Percentiles rank a stretch among this genome's conserved stretches.
These are phyloP conservation scores for Beris chalybata DNA, from an alignment of 2,888 invertebrate species.

Conservation along the genomic window DNA sequence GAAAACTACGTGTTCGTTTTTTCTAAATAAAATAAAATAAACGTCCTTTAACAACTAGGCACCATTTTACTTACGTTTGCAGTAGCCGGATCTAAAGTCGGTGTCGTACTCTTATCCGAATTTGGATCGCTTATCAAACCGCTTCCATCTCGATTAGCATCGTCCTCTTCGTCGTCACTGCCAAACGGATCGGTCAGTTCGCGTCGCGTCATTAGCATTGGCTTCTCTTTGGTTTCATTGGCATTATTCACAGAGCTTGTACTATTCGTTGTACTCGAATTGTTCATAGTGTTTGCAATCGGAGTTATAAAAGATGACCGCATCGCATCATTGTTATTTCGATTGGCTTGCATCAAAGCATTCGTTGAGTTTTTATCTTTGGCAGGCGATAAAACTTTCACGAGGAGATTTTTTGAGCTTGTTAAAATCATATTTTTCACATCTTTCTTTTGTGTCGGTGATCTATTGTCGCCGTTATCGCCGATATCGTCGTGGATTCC, in stretches of 20 bases:
- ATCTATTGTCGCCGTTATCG: constrained; percentile 55
- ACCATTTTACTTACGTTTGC: constrained; percentile 56
- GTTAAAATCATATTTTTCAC: constrained; percentile 71
- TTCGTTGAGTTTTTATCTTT: constrained; percentile 63
- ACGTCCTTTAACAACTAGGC: neutral
- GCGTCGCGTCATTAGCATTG: constrained; percentile 75
- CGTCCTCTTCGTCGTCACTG: constrained; percentile 84
- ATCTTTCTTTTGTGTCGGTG: constrained; percentile 67
- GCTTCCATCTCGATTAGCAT: constrained; percentile 48
- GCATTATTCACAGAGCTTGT: constrained; percentile 29
- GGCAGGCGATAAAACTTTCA: constrained; percentile 75
- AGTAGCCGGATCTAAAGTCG: constrained; percentile 56
- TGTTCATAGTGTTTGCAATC: constrained; percentile 35
- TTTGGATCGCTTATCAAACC: constrained; percentile 41
- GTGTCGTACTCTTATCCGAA: constrained; percentile 44
- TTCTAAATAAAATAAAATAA: neutral
- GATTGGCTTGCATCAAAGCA: constrained; percentile 33
- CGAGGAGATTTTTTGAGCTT: constrained; percentile 72
- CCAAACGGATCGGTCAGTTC: constrained; percentile 88
- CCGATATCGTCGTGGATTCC: constrained; percentile 49
- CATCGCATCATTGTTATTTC: constrained; percentile 25
- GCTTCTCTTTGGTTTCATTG: constrained; percentile 43
- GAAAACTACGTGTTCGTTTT: constrained; percentile 4
- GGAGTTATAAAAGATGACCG: constrained; percentile 10
- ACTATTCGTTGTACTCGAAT: constrained; percentile 37